Base-by-base conservation (phyloP, 2,797 vertebrate species). In the Anguilla marmorata region DNA sequence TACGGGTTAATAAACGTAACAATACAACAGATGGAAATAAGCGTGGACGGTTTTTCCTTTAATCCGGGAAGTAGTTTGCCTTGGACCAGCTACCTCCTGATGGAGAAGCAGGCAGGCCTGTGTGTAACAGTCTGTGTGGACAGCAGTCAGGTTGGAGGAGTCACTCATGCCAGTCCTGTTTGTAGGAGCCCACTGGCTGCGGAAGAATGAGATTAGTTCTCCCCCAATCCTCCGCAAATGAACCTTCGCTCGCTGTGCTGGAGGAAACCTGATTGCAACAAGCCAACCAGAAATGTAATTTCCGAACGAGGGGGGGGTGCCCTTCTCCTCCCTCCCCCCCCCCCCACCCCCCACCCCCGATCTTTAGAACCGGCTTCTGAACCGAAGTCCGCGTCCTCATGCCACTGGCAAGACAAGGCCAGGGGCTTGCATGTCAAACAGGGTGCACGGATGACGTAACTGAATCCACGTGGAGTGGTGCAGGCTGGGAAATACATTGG, bases 201-300 rank as follows among this genome's bases (percentile, higher is more conserved):
- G 82, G 66, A 88, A 89, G 33, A 82, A 41, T 56, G 33, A 87
- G 89, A 89, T 87, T 86, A 90, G 88, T 87, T 80, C 88, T 89
- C 88, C 86, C 86, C 14, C 48, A 86, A 84, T 87, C 86, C 82
- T 69, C 50, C 58, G n/a, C 80, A 88, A 90, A 91, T 88, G 83
- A 88, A 89, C 86, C 63, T 50, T 41, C 52, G 76, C 80, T 87
- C 76, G 84, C 85, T 84, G 89, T 87, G 89, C 87, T 87, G 72
- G 88, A 84, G 79, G 88, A 89, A 90, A 89, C 52, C 7, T 74
- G 85, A 92, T 90, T 89, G 86, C 86, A 88, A 87, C 86, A 87
- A 88, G 90, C 87, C 86, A 85, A 87, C 90, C 48, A 72, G 89
- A 92, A 91, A 89, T 89, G 88, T 89, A 37, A 91, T 92, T 93